Evolutionary conservation across 2,888 invertebrate species (phyloP).

Genomic region (Ormyrus thymus): DNA sequence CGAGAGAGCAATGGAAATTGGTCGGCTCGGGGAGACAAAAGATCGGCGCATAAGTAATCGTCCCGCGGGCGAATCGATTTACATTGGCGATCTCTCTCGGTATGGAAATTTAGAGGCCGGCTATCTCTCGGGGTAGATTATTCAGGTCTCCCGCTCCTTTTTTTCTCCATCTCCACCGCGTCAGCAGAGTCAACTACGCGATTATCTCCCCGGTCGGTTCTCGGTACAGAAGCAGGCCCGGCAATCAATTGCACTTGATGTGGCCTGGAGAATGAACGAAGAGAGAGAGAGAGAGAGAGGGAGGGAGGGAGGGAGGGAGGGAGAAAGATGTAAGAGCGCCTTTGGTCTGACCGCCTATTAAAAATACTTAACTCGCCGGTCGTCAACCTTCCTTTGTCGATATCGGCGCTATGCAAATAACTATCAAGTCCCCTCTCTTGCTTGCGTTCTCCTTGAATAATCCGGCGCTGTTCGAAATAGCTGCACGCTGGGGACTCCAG

Average conservation of each 20-base stretch:
- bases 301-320: slow-evolving; percentile 27
- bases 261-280: slow-evolving; percentile 59
- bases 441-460: slow-evolving; percentile 46
- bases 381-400: slow-evolving; percentile 54
- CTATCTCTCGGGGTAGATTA: slow-evolving; percentile 35
- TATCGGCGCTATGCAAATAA: slow-evolving; percentile 58
- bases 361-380: slow-evolving; percentile 67
- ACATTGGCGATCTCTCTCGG: slow-evolving; percentile 15
- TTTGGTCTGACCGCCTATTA: slow-evolving; percentile 66
- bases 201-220: slow-evolving; percentile 37
- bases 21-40: slow-evolving; percentile 43
- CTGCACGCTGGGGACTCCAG: neutral
- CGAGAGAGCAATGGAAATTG: slow-evolving; percentile 26
- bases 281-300: slow-evolving; percentile 45
- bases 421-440: slow-evolving; percentile 29
- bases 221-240: slow-evolving; percentile 24
- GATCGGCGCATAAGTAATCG: slow-evolving; percentile 51
- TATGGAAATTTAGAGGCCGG: slow-evolving; percentile 29
- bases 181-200: slow-evolving; percentile 25
- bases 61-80: slow-evolving; percentile 43
- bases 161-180: slow-evolving; percentile 8
- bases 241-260: slow-evolving; percentile 64
- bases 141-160: slow-evolving; percentile 27
- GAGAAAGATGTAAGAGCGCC: slow-evolving; percentile 40
- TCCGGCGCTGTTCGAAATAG: slow-evolving; percentile 29